Percentiles rank a stretch among this genome's conserved stretches.
Conservation (phyloP, 2,113 vertebrate species). For the Oncorhynchus tshawytscha region DNA sequence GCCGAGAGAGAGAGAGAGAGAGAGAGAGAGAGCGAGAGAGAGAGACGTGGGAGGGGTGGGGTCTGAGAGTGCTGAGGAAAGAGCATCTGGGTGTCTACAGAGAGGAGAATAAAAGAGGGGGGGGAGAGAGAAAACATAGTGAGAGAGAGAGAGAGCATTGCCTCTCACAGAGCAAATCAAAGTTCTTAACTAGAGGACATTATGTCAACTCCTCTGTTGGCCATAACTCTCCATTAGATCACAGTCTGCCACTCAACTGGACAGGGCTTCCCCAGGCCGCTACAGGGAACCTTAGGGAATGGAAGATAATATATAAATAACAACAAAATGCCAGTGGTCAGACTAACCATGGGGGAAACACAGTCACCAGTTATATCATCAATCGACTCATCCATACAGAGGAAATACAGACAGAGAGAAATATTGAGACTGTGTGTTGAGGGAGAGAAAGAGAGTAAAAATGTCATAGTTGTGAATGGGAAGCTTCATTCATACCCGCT, state of each 20-base stretch:
- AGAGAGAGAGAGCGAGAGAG: conserved; percentile 24
- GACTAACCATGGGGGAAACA: neutral
- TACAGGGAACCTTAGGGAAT: neutral
- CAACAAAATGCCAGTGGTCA: neutral
- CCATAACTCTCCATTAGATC: conserved; percentile 25
- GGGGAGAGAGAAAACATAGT: neutral
- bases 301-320: neutral
- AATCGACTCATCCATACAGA: neutral
- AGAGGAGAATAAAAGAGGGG: neutral
- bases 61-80: neutral
- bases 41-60: conserved; percentile 10
- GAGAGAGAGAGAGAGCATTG: conserved; percentile 14
- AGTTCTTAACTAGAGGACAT: conserved; percentile 36
- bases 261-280: conserved; percentile 5
- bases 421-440: neutral
- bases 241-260: conserved; percentile 32
- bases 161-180: conserved; percentile 48
- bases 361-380: neutral
- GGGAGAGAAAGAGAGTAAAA: neutral
- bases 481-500: conserved; percentile 12
- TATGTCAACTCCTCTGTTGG: conserved; percentile 20
- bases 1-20: conserved; percentile 20
- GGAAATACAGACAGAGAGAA: neutral
- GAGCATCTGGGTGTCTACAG: conserved; percentile 43
- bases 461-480: neutral